A percentile compares a stretch with the other conserved stretches of the same genome.
Evolutionary conservation across 2,113 vertebrate genomes (phyloP).

Genomic region (Phodopus roborovskii): DNA sequence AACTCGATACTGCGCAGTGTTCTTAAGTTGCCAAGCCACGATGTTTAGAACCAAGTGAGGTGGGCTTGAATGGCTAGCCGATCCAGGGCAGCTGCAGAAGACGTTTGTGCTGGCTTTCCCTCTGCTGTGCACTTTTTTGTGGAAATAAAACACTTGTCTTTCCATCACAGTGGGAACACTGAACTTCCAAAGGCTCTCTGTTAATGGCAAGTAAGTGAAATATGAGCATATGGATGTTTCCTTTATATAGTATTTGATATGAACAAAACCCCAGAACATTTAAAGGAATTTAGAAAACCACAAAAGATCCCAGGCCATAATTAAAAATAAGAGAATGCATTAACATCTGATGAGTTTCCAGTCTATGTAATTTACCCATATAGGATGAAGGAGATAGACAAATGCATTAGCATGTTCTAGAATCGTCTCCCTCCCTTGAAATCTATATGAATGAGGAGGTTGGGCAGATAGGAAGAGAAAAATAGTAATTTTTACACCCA

Average conservation of each 20-base stretch:
- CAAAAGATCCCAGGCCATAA: background rate
- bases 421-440: background rate
- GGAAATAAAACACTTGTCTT: background rate
- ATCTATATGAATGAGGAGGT: background rate
- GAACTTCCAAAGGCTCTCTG: background rate
- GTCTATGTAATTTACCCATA: background rate
- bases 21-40: background rate
- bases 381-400: background rate
- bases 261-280: background rate
- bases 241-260: background rate
- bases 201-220: background rate
- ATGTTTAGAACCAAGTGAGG: background rate
- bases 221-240: background rate
- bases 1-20: background rate
- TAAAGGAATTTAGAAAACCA: background rate
- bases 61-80: background rate
- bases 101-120: background rate
- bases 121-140: background rate
- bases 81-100: background rate
- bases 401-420: background rate
- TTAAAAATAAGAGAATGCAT: constrained; percentile 16
- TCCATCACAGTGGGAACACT: background rate
- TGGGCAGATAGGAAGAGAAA: background rate
- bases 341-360: background rate
- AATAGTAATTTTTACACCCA: constrained; percentile 11